Evolutionary conservation across 2,113 vertebrate genomes (phyloP).

Genomic region (Prunella himalayana): DNA sequence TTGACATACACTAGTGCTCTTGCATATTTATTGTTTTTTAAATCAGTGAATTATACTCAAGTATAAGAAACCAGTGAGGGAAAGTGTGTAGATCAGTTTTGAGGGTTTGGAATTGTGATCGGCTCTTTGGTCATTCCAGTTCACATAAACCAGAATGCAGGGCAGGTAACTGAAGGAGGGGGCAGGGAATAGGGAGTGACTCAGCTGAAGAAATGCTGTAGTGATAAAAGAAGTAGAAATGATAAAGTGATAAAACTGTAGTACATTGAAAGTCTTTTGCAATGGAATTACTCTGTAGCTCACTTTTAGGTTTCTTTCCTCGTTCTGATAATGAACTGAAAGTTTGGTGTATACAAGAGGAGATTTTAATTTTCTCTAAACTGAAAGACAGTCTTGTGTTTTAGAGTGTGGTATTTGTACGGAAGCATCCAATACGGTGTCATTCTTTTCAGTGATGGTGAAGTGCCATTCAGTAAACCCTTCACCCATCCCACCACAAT

Average conservation of each 20-base stretch:
- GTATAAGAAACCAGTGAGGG: not conserved
- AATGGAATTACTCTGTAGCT: not conserved
- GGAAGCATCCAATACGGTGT: not conserved
- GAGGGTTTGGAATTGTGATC: not conserved
- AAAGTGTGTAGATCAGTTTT: not conserved
- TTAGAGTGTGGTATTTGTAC: not conserved
- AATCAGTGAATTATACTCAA: not conserved
- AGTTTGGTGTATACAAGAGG: not conserved
- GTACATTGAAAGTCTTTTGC: not conserved
- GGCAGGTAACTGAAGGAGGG: not conserved
- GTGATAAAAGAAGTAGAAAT: not conserved
- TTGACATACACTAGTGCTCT: not conserved
- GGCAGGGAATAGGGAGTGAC: accelerated
- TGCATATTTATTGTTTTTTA: not conserved
- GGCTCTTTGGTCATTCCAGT: not conserved
- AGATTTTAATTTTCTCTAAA: not conserved
- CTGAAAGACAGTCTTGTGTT: not conserved
- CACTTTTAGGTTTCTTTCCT: not conserved
- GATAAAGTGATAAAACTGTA: not conserved
- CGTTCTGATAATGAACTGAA: not conserved
- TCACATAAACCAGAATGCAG: not conserved
- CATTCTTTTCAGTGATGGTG: not conserved
- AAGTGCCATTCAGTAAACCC: not conserved
- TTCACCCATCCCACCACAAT: too few relatives aligned
- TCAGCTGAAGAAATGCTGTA: not conserved